Evolutionary conservation across 2,797 vertebrate species (phyloP).

Genomic region (Dipus sagitta): DNA sequence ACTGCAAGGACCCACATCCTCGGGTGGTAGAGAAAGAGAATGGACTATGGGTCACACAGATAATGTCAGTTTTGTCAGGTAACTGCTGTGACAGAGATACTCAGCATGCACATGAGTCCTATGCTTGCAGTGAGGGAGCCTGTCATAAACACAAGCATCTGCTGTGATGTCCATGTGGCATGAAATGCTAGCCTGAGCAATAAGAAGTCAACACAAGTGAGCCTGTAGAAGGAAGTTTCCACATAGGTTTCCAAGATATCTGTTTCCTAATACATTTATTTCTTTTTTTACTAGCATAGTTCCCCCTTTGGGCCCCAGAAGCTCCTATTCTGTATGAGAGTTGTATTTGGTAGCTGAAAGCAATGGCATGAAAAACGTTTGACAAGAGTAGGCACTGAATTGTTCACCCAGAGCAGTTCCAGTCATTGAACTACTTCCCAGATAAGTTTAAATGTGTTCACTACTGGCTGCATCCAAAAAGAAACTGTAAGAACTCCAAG

Average conservation of each 20-base stretch:
- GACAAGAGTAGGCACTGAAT: not conserved
- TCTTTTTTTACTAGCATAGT: constrained; percentile 54
- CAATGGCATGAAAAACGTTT: not conserved
- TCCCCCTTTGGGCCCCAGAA: constrained; percentile 78
- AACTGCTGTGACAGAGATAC: not conserved
- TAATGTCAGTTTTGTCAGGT: not conserved
- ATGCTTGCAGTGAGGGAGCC: not conserved
- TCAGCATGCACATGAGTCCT: not conserved
- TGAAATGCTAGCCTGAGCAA: not conserved
- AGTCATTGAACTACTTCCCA: not conserved
- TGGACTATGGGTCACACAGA: not conserved
- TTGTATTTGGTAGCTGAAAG: not conserved
- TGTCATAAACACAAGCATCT: not conserved
- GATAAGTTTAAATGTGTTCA: constrained; percentile 19
- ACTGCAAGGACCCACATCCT: not conserved
- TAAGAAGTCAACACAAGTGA: not conserved
- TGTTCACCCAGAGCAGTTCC: not conserved
- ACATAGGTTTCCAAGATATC: not conserved
- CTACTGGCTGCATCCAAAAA: not conserved
- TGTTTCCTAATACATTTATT: constrained; percentile 77
- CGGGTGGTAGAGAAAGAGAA: not conserved
- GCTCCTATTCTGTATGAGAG: not conserved
- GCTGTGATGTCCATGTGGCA: not conserved
- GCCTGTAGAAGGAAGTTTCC: constrained; percentile 49
- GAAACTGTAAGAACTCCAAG: not conserved